Percentiles rank a stretch among this genome's conserved stretches.
Conservation (phyloP, 2,797 vertebrate species). For the Schizopygopsis malacanthus region DNA sequence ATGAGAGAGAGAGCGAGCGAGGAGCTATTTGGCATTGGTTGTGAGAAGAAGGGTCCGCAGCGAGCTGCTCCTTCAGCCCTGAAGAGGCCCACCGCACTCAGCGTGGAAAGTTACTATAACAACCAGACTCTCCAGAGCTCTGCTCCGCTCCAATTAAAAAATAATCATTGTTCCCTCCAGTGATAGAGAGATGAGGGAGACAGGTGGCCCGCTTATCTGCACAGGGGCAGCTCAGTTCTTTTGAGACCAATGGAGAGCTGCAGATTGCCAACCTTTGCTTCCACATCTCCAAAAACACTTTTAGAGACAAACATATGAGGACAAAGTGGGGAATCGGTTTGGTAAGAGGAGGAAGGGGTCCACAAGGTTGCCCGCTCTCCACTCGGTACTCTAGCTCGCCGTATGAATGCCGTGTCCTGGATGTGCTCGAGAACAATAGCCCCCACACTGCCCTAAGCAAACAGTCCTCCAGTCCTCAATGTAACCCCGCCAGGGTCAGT, state of each 20-base stretch:
- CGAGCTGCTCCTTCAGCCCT: slow-evolving; percentile 35
- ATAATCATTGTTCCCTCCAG: slow-evolving; percentile 74
- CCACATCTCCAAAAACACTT: slow-evolving; percentile 39
- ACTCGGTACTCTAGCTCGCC: background rate
- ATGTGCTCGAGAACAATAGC: slow-evolving; percentile 49
- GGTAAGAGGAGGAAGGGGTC: slow-evolving; percentile 24
- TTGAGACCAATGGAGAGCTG: slow-evolving; percentile 8
- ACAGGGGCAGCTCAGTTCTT: background rate
- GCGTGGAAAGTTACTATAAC: slow-evolving; percentile 73
- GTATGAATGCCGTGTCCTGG: slow-evolving; percentile 45
- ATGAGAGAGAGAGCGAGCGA: slow-evolving; percentile 31
- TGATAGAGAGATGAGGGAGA: slow-evolving; percentile 32
- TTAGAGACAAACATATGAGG: slow-evolving; percentile 39
- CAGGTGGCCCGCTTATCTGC: slow-evolving; percentile 51
- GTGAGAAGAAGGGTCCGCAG: slow-evolving; percentile 25
- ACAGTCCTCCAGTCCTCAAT: slow-evolving; percentile 34
- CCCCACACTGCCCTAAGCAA: slow-evolving; percentile 51
- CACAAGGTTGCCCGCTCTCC: background rate
- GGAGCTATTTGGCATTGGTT: slow-evolving; percentile 10
- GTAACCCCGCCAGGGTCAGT: slow-evolving; percentile 41
- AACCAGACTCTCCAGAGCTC: slow-evolving; percentile 77
- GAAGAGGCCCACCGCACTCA: slow-evolving; percentile 39
- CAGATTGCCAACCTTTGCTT: slow-evolving; percentile 8
- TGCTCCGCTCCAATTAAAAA: slow-evolving; percentile 79
- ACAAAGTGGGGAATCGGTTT: slow-evolving; percentile 16